These are phyloP conservation scores for Athalia circularis DNA, from an alignment of 2,888 invertebrate genomes.

Conservation along the genomic window DNA sequence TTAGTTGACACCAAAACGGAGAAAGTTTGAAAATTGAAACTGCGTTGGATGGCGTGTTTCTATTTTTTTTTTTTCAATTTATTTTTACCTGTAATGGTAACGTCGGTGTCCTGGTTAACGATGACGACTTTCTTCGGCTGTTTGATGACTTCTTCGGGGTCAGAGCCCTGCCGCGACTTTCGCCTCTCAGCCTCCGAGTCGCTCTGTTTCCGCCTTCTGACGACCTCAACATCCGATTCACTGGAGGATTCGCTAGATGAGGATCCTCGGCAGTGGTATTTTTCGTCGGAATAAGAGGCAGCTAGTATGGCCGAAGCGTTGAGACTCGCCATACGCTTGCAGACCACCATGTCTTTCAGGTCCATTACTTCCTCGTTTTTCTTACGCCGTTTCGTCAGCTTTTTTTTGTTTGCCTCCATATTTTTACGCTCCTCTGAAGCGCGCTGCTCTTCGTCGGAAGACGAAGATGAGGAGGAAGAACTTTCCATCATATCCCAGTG, in stretches of 20 bases:
- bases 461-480: conserved; percentile 75
- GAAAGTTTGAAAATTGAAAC: background rate
- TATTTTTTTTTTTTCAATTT: conserved; percentile 1
- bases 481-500: conserved; percentile 89
- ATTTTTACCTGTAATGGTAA: conserved; percentile 83
- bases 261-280: conserved; percentile 76
- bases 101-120: conserved; percentile 90
- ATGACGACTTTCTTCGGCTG: conserved; percentile 81
- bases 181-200: conserved; percentile 69
- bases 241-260: conserved; percentile 78
- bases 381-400: conserved; percentile 66
- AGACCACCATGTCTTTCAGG: conserved; percentile 90
- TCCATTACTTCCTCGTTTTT: conserved; percentile 80
- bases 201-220: conserved; percentile 67
- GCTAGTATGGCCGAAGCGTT: conserved; percentile 94
- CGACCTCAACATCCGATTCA: conserved; percentile 70
- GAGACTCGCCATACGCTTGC: conserved; percentile 93
- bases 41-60: background rate
- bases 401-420: conserved; percentile 66
- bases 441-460: conserved; percentile 61
- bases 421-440: conserved; percentile 57
- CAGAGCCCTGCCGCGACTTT: conserved; percentile 62
- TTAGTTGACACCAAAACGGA: conserved; percentile 1
- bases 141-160: conserved; percentile 69
- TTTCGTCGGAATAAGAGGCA: conserved; percentile 88